phyloP scores from a whole-genome alignment of 2,888 invertebrate species.

The Hyppa rectilinea region DNA sequence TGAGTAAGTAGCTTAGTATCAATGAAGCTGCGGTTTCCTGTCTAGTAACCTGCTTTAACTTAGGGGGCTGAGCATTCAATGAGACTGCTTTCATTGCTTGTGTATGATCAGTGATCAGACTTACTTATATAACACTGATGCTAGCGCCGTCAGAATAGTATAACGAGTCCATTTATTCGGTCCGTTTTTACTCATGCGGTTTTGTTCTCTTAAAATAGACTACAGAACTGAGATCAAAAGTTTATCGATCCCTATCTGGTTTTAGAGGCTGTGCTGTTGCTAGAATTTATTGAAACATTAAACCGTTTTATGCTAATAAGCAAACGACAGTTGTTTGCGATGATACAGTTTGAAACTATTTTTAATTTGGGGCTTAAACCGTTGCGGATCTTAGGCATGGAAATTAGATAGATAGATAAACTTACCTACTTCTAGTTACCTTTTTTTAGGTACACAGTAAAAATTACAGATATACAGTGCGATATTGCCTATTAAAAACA shows the following conservation, averaged over 20 bases:
- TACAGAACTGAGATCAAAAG: slow-evolving; percentile 7
- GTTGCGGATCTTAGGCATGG: slow-evolving; percentile 2
- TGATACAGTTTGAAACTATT: slow-evolving; percentile 28
- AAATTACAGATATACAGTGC: no score
- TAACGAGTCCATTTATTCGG: slow-evolving; percentile 15
- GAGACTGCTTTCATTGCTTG: slow-evolving; percentile 71
- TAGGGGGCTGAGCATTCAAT: slow-evolving; percentile 67
- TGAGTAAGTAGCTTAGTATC: slow-evolving; percentile 62
- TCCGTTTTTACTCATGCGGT: slow-evolving; percentile 29
- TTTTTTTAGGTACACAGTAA: no score
- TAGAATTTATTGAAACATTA: slow-evolving; percentile 38
- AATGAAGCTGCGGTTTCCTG: slow-evolving; percentile 82
- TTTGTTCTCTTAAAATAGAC: slow-evolving; percentile 34
- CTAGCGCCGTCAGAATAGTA: slow-evolving; percentile 5
- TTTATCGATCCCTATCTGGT: slow-evolving; percentile 28
- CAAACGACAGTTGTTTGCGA: slow-evolving; percentile 46
- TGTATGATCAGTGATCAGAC: slow-evolving; percentile 57
- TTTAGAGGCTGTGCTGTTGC: slow-evolving; percentile 13
- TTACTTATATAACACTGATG: slow-evolving; percentile 38
- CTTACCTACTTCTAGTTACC: no score
- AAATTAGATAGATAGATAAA: slow-evolving; percentile 25
- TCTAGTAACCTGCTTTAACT: slow-evolving; percentile 69
- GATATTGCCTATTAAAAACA: no score
- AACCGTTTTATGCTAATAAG: slow-evolving; percentile 31
- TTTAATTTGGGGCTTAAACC: slow-evolving; percentile 26